Evolutionary conservation across 2,888 invertebrate species (phyloP), one percentile per base, ranked within the genome.

Genomic region (Molorchus minor): DNA sequence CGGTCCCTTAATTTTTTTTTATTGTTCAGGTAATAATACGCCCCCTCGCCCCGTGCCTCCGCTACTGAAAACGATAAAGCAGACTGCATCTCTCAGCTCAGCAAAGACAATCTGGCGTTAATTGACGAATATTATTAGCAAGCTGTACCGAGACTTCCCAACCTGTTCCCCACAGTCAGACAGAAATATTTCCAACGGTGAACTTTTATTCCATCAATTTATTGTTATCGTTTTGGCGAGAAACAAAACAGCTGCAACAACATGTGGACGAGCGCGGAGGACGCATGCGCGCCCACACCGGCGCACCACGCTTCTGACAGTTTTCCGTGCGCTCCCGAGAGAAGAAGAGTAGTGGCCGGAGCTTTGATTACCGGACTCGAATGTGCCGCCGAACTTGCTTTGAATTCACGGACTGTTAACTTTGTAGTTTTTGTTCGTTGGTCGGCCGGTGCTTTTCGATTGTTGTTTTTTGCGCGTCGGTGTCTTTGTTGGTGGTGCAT

Each of bases 221-320:
- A 45, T 49, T 58, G 44, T 55, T 55, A 43, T 43, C 41, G 46
- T 55, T 63, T 63, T 51, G 54, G 51, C 36, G 52, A 56, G 58
- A 46, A 41, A 55, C 51, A 46, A 40, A 54, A 60, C 69, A 69
- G 69, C 69, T 69, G 69, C 65, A 60, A 61, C 62, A 66, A 67
- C 67, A 69, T 69, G 67, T 69, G 69, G 67, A 64, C 52, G 44
- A 43, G 36, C 13, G 29, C 47, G 51, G 43, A 58, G 40, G 20
- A 44, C 65, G 67, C 62, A 58, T 59, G 67, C 49, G 45, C 25
- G 33, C 52, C 21, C 13, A 8, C 25, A 16, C n/a, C 17, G 41
- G 54, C 45, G 38, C 53, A 47, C 58, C 67, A 59, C 62, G 67
- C 60, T 64, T 64, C 58, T 67, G 70, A 68, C 72, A 72, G 70